Base-by-base conservation (phyloP, 2,888 invertebrate genomes). In the Cephus rjabovi region DNA sequence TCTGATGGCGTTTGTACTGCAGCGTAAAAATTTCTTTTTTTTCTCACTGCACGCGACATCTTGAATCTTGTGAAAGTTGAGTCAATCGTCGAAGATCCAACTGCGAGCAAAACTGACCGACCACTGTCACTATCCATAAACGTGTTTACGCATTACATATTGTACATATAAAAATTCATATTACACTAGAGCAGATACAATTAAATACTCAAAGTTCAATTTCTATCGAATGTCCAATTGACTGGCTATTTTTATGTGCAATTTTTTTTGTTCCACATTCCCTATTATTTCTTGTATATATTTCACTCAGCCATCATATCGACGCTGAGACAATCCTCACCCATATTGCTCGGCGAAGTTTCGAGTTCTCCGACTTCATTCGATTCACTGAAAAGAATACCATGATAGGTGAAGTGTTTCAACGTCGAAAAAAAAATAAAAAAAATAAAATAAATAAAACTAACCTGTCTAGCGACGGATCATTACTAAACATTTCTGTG, bases 401-500 rank as follows among this genome's bases (percentile, higher is more conserved):
- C 0, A 11, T 69, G 15, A 30, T 74, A 4, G 74, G 1, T 30
- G 76, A 15, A 78, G n/a, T 34, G 37, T 74, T 37, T 30, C 31
- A 69, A 34, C 31, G 68, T 69, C 35, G 68, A 31, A 74, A 73
- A 34, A 30, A 34, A 34, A 34, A 34, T 34, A 12, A 12, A 34
- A 75, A 12, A 33, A 68, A 34, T 15, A 34, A 74, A 76, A 35
- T 34, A 31, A 70, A 76, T 75, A 75, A 82, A 77, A 81, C 77
- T 86, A 92, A 96, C 96, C 96, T 96, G 90, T 97, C 97, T 75
- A 97, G 92, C 1, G 97, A 97, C 76, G 97, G 97, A 87, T 98
- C 98, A 92, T 98, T 98, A 92, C 97, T 98, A 89, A 98, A 98
- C 96, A 98, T 97, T 92, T 98, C 98, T 70, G 96, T 96, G 6